Percentiles rank a stretch among this genome's conserved stretches.
Evolutionary conservation across 1,140 invertebrate genomes (phyloP).

Genomic region (Nasonia longicornis): DNA sequence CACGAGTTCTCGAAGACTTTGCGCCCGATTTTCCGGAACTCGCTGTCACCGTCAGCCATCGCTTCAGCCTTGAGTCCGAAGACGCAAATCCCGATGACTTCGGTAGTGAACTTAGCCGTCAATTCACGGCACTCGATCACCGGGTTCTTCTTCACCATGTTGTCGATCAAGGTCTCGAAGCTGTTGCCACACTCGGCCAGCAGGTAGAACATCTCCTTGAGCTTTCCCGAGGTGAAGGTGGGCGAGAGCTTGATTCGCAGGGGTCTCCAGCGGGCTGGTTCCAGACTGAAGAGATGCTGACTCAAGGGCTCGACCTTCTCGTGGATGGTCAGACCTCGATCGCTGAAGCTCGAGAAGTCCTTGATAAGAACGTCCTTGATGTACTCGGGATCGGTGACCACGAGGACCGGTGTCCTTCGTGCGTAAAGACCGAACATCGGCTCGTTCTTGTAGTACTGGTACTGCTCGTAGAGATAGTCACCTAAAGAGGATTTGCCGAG

Average conservation of each 20-base stretch:
- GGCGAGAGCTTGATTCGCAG: constrained; percentile 68
- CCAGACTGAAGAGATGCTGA: constrained; percentile 60
- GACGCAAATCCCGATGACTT: constrained; percentile 71
- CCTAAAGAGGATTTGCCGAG: constrained; percentile 44
- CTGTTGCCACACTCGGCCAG: constrained; percentile 62
- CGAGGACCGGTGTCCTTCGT: constrained; percentile 57
- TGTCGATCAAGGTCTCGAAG: constrained; percentile 61
- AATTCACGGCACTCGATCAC: constrained; percentile 68
- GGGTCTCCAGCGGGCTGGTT: constrained; percentile 68
- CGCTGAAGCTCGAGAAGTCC: constrained; percentile 66
- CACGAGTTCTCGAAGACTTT: constrained; percentile 55
- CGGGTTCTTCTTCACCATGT: constrained; percentile 56
- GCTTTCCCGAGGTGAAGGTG: constrained; percentile 68
- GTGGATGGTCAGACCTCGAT: constrained; percentile 59
- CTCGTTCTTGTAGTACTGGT: constrained; percentile 57
- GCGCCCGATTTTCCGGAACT: constrained; percentile 66
- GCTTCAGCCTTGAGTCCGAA: constrained; percentile 72
- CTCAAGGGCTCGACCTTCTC: constrained; percentile 60
- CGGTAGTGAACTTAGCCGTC: constrained; percentile 68
- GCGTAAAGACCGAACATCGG: constrained; percentile 66
- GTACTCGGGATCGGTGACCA: constrained; percentile 65
- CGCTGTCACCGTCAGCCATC: constrained; percentile 67
- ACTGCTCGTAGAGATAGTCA: constrained; percentile 42
- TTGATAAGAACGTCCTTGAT: constrained; percentile 68
- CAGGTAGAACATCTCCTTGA: constrained; percentile 69